A percentile compares a stretch with the other conserved stretches of the same genome.
These are phyloP conservation scores for Chesias legatella DNA, from an alignment of 2,888 invertebrate genomes.

Conservation along the genomic window DNA sequence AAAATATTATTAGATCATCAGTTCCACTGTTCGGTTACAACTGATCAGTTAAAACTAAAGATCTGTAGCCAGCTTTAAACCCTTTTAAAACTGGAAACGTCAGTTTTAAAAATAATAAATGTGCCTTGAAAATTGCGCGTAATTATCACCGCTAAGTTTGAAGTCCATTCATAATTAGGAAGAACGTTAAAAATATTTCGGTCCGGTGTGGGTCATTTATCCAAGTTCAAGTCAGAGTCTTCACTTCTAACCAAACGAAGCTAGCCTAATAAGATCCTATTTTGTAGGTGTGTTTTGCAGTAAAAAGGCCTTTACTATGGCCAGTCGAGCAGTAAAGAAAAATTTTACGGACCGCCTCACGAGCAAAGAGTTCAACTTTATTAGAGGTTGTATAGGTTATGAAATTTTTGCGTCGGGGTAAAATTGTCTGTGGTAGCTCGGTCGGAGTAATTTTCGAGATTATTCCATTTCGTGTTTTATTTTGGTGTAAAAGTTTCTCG, in stretches of 20 bases:
- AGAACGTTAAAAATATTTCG: too few relatives aligned
- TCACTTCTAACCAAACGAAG: slow-evolving; percentile 12
- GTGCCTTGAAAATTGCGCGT: too few relatives aligned
- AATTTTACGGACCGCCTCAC: slow-evolving; percentile 45
- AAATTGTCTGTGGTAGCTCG: slow-evolving; percentile 38
- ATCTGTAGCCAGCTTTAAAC: too few relatives aligned
- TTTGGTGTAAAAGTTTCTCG: slow-evolving; percentile 30
- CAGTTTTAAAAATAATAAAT: too few relatives aligned
- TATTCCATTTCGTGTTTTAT: slow-evolving; percentile 33
- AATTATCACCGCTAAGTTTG: too few relatives aligned
- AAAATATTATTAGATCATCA: too few relatives aligned
- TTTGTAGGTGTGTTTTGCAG: slow-evolving; percentile 26
- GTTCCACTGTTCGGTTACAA: too few relatives aligned
- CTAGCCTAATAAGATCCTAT: slow-evolving; percentile 24
- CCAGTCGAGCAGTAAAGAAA: slow-evolving; percentile 41
- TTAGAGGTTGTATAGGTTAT: slow-evolving; percentile 44
- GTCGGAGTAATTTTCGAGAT: slow-evolving; percentile 35
- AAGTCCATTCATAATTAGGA: too few relatives aligned
- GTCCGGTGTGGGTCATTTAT: too few relatives aligned
- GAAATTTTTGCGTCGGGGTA: slow-evolving; percentile 36
- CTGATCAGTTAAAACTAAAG: too few relatives aligned
- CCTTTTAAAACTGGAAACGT: too few relatives aligned
- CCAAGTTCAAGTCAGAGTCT: too few relatives aligned
- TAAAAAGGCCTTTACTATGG: slow-evolving; percentile 33
- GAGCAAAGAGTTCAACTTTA: slow-evolving; percentile 46